Conservation (phyloP, 2,888 invertebrate genomes). For the Dyspetes luteomarginatus region DNA sequence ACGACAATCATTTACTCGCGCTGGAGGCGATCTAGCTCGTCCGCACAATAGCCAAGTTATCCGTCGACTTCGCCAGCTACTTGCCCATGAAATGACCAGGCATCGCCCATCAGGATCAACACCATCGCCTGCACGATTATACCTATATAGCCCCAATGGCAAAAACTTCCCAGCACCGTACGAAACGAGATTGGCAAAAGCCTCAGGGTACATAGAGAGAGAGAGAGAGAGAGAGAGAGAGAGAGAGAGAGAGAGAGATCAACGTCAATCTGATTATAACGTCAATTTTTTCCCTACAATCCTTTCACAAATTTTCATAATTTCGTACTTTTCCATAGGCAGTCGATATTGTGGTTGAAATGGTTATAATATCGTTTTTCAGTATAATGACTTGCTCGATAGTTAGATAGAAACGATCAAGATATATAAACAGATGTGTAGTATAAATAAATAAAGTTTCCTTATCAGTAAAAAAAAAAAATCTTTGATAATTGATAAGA, state of each 20-base stretch:
- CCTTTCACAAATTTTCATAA: slow-evolving; percentile 16
- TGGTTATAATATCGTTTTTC: too few relatives aligned
- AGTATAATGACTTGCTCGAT: background rate
- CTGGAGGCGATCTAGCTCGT: slow-evolving; percentile 80
- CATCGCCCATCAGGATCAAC: slow-evolving; percentile 77
- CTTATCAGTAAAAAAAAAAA: too few relatives aligned
- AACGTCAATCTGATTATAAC: slow-evolving; percentile 29
- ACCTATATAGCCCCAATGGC: slow-evolving; percentile 18
- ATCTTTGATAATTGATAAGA: too few relatives aligned
- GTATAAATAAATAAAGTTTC: too few relatives aligned
- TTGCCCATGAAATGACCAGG: slow-evolving; percentile 65
- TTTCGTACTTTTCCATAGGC: background rate
- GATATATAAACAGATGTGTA: too few relatives aligned
- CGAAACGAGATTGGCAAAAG: slow-evolving; percentile 38
- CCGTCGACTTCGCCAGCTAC: slow-evolving; percentile 78
- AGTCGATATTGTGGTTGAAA: too few relatives aligned
- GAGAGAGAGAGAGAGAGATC: background rate
- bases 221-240: background rate
- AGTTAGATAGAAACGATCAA: background rate
- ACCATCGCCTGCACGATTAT: too few relatives aligned
- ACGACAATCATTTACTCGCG: slow-evolving; percentile 82
- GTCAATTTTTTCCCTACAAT: slow-evolving; percentile 42
- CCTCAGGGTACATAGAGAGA: slow-evolving; percentile 47
- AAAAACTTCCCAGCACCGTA: slow-evolving; percentile 12
- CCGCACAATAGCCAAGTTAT: slow-evolving; percentile 81